These are phyloP conservation scores for Pseudolycoriella hygida DNA, from an alignment of 2,888 invertebrate species.

Conservation along the genomic window DNA sequence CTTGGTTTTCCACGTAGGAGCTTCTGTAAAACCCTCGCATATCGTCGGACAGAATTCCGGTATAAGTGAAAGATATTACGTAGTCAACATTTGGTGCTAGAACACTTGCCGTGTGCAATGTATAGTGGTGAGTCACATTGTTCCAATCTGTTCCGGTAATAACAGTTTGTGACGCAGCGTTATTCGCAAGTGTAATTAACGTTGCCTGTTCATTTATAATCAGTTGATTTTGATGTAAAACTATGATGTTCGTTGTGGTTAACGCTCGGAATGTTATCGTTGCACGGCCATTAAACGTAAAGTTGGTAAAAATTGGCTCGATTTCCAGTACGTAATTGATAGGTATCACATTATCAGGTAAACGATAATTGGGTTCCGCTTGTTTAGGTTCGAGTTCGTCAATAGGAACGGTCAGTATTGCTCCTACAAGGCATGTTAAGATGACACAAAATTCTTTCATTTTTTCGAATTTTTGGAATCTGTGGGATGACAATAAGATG, in stretches of 20 bases:
- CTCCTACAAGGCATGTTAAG: too few species aligned
- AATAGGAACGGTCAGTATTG: not conserved
- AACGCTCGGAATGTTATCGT: not conserved
- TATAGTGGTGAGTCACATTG: slow-evolving; percentile 27
- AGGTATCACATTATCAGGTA: slow-evolving; percentile 29
- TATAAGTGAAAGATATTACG: slow-evolving; percentile 30
- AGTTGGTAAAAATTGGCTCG: slow-evolving; percentile 33
- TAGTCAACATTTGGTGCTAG: slow-evolving; percentile 25
- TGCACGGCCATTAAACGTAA: slow-evolving; percentile 22
- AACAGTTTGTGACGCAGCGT: not conserved
- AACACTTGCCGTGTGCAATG: slow-evolving; percentile 22
- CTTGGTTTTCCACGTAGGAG: slow-evolving; percentile 14
- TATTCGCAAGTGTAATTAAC: not conserved
- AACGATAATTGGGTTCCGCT: slow-evolving; percentile 1
- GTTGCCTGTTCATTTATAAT: slow-evolving; percentile 10
- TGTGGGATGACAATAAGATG: too few species aligned
- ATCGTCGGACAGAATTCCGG: slow-evolving; percentile 32
- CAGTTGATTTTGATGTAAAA: slow-evolving; percentile 34
- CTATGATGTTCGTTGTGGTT: slow-evolving; percentile 18
- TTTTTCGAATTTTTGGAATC: too few species aligned
- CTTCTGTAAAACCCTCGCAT: slow-evolving; percentile 35
- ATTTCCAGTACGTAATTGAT: slow-evolving; percentile 34
- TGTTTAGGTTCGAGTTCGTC: not conserved
- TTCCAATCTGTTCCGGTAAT: slow-evolving; percentile 9
- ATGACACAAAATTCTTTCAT: too few species aligned